These are phyloP conservation scores for Plebejus anna DNA, from an alignment of 2,888 invertebrate species.

Conservation along the genomic window DNA sequence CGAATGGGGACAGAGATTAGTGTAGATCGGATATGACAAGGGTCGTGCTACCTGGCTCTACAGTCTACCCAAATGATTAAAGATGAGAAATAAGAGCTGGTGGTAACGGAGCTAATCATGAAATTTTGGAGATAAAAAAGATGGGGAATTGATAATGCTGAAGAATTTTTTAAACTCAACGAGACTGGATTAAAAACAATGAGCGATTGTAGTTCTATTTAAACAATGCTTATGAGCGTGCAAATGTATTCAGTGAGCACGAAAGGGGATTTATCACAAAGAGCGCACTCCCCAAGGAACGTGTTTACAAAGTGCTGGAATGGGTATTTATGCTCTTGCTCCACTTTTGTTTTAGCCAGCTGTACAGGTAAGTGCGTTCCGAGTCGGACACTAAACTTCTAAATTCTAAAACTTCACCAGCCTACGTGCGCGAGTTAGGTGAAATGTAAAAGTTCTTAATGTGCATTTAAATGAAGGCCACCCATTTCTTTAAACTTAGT, in stretches of 20 bases:
- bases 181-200: constrained; percentile 19
- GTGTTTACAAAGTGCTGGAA: constrained; percentile 27
- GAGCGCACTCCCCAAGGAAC: constrained; percentile 21
- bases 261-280: constrained; percentile 27
- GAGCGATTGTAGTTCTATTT: constrained; percentile 24
- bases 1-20: not conserved
- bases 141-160: not conserved
- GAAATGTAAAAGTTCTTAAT: not conserved
- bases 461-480: not conserved
- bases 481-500: not conserved
- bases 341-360: constrained; percentile 28
- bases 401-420: constrained; percentile 1
- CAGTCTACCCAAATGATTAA: not conserved
- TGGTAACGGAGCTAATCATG: not conserved
- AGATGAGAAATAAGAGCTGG: not conserved
- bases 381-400: not conserved
- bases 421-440: not conserved
- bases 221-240: constrained; percentile 22
- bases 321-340: constrained; percentile 29
- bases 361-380: constrained; percentile 12
- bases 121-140: not conserved
- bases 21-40: not conserved
- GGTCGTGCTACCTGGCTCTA: not conserved
- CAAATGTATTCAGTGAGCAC: constrained; percentile 24
- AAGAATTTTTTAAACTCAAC: not conserved